phyloP scores from a whole-genome alignment of 2,888 invertebrate species.

The Lithosia quadra region DNA sequence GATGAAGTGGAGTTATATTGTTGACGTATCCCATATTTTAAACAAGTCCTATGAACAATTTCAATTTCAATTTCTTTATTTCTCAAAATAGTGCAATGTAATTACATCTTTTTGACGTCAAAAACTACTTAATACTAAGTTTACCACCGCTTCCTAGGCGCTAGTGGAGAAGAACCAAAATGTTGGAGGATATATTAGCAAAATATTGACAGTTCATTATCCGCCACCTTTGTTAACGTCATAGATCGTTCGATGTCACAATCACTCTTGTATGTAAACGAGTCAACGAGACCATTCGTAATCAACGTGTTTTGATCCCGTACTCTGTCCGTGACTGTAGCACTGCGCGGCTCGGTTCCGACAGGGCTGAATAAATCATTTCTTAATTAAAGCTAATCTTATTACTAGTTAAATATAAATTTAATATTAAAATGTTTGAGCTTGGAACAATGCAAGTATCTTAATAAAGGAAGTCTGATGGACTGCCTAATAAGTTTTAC shows the following conservation, averaged over 20 bases:
- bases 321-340: not conserved
- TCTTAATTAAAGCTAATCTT: constrained; percentile 65
- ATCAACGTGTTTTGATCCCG: constrained; percentile 3
- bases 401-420: constrained; percentile 65
- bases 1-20: no score
- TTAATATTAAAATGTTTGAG: constrained; percentile 59
- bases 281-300: not conserved
- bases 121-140: no score
- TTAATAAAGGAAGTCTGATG: constrained; percentile 28
- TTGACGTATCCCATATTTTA: no score
- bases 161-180: no score
- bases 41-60: no score
- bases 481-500: constrained; percentile 10
- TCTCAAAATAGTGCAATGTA: no score
- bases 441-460: constrained; percentile 42
- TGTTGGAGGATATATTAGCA: not conserved
- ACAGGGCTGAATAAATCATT: constrained; percentile 8
- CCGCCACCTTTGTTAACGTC: not conserved
- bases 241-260: not conserved
- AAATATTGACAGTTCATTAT: not conserved
- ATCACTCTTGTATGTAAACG: not conserved
- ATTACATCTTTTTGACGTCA: no score
- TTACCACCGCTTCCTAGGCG: no score
- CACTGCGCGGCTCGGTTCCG: constrained; percentile 3
- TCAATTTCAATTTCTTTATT: no score